These are phyloP conservation scores for Hydractinia echinata DNA, from an alignment of 30 jellyfish, hydroid and myxozoan species.

Conservation along the genomic window DNA sequence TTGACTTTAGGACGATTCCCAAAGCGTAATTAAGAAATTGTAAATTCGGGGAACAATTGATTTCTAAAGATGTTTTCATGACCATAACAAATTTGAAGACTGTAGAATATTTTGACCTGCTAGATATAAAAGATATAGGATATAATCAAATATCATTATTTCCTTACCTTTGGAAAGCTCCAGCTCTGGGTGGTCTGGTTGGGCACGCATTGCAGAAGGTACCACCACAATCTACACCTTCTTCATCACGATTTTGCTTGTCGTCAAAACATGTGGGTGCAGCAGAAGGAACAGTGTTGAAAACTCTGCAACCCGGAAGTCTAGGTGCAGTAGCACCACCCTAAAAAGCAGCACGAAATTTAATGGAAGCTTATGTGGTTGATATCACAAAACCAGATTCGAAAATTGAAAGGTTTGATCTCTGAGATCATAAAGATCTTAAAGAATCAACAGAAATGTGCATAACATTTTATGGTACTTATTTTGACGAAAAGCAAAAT, in stretches of 20 bases:
- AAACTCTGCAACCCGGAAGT: constrained; percentile 23
- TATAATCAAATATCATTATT: background rate
- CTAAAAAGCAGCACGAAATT: background rate
- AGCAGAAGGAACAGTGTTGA: constrained; percentile 23
- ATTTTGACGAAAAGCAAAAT: too few relatives aligned
- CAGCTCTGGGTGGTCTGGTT: background rate
- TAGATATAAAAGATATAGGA: too few relatives aligned
- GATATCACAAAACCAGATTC: too few relatives aligned
- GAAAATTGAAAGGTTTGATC: too few relatives aligned
- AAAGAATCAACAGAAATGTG: too few relatives aligned
- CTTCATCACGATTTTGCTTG: constrained; percentile 37
- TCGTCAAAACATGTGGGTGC: constrained; percentile 30
- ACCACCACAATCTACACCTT: constrained; percentile 40
- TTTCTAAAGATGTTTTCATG: too few relatives aligned
- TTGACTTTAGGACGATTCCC: too few relatives aligned
- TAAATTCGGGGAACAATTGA: too few relatives aligned
- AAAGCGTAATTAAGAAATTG: too few relatives aligned
- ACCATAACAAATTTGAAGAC: too few relatives aligned
- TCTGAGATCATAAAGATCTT: background rate
- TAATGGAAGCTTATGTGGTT: too few relatives aligned
- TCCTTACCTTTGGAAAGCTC: background rate
- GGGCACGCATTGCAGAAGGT: constrained; percentile 29
- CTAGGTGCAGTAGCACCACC: background rate
- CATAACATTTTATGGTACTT: too few relatives aligned
- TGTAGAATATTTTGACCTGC: background rate